These are phyloP conservation scores for Channallabes apus DNA, from an alignment of 2,797 vertebrate genomes.

Conservation along the genomic window DNA sequence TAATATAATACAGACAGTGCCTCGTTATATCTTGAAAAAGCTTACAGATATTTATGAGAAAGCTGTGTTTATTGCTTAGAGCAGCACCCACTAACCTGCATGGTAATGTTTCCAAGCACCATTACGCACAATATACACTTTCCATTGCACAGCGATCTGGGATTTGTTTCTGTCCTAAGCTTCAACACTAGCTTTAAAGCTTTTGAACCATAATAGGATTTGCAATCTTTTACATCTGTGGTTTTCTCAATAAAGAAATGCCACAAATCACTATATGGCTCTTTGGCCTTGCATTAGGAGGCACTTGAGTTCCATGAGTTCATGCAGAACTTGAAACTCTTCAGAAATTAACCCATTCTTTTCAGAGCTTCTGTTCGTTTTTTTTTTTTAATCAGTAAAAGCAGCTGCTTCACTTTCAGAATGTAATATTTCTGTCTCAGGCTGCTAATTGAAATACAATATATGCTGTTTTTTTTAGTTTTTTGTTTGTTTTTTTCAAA, in stretches of 20 bases:
- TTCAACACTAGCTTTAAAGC: not conserved
- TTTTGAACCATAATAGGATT: conserved; percentile 11
- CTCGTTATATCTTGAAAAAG: not conserved
- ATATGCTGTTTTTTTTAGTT: not conserved
- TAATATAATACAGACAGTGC: not conserved
- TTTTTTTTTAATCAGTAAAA: not conserved
- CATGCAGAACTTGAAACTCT: conserved; percentile 1
- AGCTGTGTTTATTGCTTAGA: not conserved
- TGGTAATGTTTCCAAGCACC: conserved; percentile 5
- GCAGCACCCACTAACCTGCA: not conserved
- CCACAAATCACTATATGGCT: conserved; percentile 24
- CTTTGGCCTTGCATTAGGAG: conserved; percentile 15
- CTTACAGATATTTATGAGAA: not conserved
- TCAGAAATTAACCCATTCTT: conserved; percentile 9
- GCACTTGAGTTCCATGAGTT: conserved; percentile 21
- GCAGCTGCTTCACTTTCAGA: not conserved
- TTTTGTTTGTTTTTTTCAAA: not conserved
- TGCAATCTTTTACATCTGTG: conserved; percentile 22
- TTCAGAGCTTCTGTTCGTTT: not conserved
- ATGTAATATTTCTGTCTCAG: not conserved
- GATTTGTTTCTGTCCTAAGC: conserved; percentile 4
- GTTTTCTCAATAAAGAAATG: conserved; percentile 19
- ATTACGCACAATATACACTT: conserved; percentile 12
- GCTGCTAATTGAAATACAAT: not conserved
- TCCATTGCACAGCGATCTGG: not conserved